These are phyloP conservation scores for Chironomus riparius DNA, from an alignment of 2,888 invertebrate species.

Conservation along the genomic window DNA sequence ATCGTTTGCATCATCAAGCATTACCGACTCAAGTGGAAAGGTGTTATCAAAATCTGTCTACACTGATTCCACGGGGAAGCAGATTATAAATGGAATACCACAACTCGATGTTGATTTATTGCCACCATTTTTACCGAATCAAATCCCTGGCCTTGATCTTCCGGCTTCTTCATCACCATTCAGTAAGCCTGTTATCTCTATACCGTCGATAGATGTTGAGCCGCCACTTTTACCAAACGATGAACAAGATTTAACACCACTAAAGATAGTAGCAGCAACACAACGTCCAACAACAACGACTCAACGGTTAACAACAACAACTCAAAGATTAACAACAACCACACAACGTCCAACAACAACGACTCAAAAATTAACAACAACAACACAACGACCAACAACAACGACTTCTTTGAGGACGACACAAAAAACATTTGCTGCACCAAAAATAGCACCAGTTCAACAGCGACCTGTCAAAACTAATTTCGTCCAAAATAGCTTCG, in stretches of 20 bases:
- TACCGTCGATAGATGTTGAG: neutral
- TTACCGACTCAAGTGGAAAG: neutral
- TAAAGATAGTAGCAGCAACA: neutral
- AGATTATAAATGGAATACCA: neutral
- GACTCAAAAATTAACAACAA: neutral
- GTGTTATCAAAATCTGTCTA: neutral
- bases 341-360: neutral
- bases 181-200: neutral
- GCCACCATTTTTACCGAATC: neutral
- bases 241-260: neutral
- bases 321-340: neutral
- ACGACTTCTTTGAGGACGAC: too few species aligned
- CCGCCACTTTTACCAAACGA: neutral
- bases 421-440: too few species aligned
- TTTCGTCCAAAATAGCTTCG: too few species aligned
- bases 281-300: neutral
- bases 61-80: neutral
- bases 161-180: neutral
- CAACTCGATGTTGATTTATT: neutral
- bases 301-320: neutral
- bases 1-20: neutral
- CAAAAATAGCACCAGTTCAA: too few species aligned
- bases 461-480: too few species aligned
- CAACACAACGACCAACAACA: neutral
- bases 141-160: neutral